Base-by-base conservation (phyloP, 2,113 vertebrate genomes). In the Nibea coibor region DNA sequence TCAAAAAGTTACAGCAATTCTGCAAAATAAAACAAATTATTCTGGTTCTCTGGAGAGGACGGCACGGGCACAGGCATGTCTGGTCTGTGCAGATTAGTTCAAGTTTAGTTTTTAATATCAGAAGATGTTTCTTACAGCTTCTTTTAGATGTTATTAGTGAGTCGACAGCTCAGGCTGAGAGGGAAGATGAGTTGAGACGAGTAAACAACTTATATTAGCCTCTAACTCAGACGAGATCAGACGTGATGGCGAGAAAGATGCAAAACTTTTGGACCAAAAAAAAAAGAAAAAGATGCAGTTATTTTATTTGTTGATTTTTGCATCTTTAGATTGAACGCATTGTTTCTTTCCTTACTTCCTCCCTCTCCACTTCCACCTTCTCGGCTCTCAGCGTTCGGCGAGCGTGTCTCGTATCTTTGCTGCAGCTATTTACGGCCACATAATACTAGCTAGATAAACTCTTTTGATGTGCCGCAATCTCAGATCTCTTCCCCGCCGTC, bases 391-490 rank as follows among this genome's bases (percentile, higher is more conserved):
- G 5, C 16, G 15, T 65, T 65, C 51, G 59, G 5, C 12, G 15
- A 76, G 65, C 67, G 64, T 39, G 43, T 57, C 73, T 72, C 26
- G 8, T 72, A 6, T 82, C 63, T 80, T 35, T 53, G 74, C 86
- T 69, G 80, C 81, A 70, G 77, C 78, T 90, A 87, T 93, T 89
- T 91, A 83, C 84, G 78, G 90, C 63, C 72, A 67, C 83, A 80
- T 81, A 89, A 89, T 80, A 63, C 81, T 14, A 8, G 88, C 85
- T 47, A 83, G 88, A 93, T 93, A 90, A 92, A 93, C 83, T 91
- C 90, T 88, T 93, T 93, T 93, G 91, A 93, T 87, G 90, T 92
- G 61, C 71, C 8, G 56, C 93, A 91, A 91, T 91, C 92, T 91
- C 84, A 50, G 63, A 90, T 91, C 91, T 90, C 77, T 45, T 84